A percentile compares a stretch with the other conserved stretches of the same genome.
These are phyloP conservation scores for Cryptotis parvus DNA, from an alignment of 2,113 vertebrate species.

Conservation along the genomic window DNA sequence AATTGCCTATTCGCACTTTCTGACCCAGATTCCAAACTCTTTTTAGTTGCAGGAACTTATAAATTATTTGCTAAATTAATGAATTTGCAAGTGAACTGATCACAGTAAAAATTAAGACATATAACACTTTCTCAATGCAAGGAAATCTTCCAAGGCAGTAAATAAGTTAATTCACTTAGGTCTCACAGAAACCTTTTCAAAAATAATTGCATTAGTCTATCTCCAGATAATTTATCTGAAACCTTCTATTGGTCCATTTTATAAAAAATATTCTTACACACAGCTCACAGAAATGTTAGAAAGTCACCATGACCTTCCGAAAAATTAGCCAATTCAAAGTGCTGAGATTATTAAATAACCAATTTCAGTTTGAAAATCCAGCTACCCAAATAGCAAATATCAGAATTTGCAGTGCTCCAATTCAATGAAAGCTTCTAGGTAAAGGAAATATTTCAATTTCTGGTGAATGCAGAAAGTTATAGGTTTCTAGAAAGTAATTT, in stretches of 20 bases:
- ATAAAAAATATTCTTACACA: not conserved
- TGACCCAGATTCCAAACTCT: not conserved
- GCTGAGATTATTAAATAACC: not conserved
- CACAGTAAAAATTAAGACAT: slow-evolving; percentile 4
- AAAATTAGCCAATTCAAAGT: slow-evolving; percentile 19
- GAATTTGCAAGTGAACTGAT: slow-evolving; percentile 1
- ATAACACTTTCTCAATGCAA: not conserved
- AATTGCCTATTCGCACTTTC: not conserved
- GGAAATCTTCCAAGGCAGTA: not conserved
- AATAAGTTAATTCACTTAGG: slow-evolving; percentile 41
- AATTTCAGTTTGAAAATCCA: slow-evolving; percentile 20
- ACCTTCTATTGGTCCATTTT: not conserved
- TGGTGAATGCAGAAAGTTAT: not conserved
- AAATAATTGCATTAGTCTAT: not conserved
- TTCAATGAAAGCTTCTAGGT: not conserved
- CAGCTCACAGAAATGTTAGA: not conserved
- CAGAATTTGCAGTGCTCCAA: not conserved
- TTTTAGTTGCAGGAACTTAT: not conserved
- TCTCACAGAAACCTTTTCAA: not conserved
- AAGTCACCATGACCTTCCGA: not conserved
- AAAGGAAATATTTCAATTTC: not conserved
- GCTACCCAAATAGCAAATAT: not conserved
- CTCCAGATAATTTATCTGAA: not conserved
- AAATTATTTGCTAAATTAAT: slow-evolving; percentile 35
- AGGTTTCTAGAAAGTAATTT: slow-evolving; percentile 13